Evolutionary conservation across 2,797 vertebrate species (phyloP), one percentile per base, ranked within the genome.

Genomic region (Amphiprion clarkii): DNA sequence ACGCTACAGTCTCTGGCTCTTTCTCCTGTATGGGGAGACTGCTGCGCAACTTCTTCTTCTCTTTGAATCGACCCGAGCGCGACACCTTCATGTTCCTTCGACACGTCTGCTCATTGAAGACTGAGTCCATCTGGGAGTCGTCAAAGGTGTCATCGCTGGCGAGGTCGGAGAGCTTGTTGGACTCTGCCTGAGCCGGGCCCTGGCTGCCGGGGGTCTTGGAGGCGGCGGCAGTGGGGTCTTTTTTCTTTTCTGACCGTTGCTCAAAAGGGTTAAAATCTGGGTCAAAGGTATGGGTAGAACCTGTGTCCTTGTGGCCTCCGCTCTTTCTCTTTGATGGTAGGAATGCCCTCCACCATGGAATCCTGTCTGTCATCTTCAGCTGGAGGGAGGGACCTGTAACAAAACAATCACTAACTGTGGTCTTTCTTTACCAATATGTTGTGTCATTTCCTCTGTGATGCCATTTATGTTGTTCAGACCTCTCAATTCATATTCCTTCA

Each of bases 1-100:
- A 52, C 1, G 27, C 23, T 54, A 29, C 31, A 0, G 52, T 85
- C 51, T 85, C 87, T 31, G 83, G 92, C 4, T 90, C 93, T 61
- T 96, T 95, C 23, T 96, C 95, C 53, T 95, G 85, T 13, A 96
- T 91, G 0, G 96, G 95, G 12, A 99, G 92, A 4, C 92, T 94
- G 7, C 94, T 91, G 2, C 97, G 97, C 12, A 90, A 87, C 88
- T 87, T 96, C 77, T 94, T 88, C 88, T 96, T 97, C 91, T 97
- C 97, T 77, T 96, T 99, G 84, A 97, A 99, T 48, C 98, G 96
- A 2, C 97, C 98, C 0, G 97, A 99, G 59, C 97, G 97, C 0
- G 97, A 99, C 64, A 99, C 95, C 14, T 94, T 97, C 82, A 99
- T 93, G 76, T 96, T 97, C 75, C 98, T 94, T 39, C 97, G 95